Percentiles rank a stretch among this genome's conserved stretches.
Evolutionary conservation across 2,797 vertebrate species (phyloP).

Genomic region (Neopelma chrysocephalum): DNA sequence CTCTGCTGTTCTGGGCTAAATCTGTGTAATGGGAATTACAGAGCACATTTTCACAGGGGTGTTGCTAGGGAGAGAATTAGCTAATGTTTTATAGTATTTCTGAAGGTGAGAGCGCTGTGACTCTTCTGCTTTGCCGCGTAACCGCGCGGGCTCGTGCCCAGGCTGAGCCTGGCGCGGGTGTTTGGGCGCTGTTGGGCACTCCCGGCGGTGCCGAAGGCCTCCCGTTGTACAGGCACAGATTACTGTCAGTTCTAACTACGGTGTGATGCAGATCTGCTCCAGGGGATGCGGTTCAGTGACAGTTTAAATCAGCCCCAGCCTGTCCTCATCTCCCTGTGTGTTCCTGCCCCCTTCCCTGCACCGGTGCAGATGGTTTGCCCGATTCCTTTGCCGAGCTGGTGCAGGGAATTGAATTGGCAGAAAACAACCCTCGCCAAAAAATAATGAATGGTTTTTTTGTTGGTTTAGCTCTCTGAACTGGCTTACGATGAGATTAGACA

Average conservation of each 20-base stretch:
- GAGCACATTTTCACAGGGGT: not conserved
- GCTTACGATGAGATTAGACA: slow-evolving; percentile 26
- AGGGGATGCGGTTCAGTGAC: slow-evolving; percentile 37
- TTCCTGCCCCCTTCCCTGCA: not conserved
- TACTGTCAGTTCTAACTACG: slow-evolving; percentile 62
- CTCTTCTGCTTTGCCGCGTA: not conserved
- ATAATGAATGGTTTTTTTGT: slow-evolving; percentile 18
- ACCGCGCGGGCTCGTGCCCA: not conserved
- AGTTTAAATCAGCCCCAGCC: slow-evolving; percentile 43
- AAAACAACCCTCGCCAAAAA: slow-evolving; percentile 39
- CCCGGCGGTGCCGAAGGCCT: not conserved
- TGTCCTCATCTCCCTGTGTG: slow-evolving; percentile 41
- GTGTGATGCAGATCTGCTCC: slow-evolving; percentile 48
- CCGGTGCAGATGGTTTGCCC: slow-evolving; percentile 17
- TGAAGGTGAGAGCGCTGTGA: not conserved
- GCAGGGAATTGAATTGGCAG: slow-evolving; percentile 23
- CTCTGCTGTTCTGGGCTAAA: slow-evolving; percentile 1
- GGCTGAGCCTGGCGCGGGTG: not conserved
- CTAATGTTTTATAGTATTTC: not conserved
- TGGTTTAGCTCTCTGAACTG: slow-evolving; percentile 42
- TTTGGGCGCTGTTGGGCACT: not conserved
- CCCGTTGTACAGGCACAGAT: slow-evolving; percentile 45
- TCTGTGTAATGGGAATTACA: not conserved
- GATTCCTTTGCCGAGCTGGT: slow-evolving; percentile 19
- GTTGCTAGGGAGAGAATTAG: not conserved